These are phyloP conservation scores for Tyria jacobaeae DNA, from an alignment of 2,888 invertebrate species.

Conservation along the genomic window DNA sequence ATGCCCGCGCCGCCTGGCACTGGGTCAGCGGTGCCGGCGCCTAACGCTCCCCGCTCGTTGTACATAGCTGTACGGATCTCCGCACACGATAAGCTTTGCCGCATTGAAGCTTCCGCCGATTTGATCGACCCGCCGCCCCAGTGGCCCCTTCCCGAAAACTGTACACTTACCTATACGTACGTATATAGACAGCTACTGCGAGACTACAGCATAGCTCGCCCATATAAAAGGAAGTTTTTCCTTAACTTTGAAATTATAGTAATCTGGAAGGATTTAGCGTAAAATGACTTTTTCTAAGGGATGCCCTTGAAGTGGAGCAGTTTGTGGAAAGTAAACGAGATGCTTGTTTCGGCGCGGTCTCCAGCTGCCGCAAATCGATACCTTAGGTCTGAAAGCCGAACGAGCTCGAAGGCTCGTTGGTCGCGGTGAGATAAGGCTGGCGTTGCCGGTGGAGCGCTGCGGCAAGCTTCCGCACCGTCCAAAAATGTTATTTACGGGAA, in stretches of 20 bases:
- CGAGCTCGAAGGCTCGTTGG: conserved; percentile 51
- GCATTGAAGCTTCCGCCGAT: conserved; percentile 75
- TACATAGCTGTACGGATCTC: conserved; percentile 49
- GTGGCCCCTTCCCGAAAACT: conserved; percentile 62
- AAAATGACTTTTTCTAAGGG: conserved; percentile 24
- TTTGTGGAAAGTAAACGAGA: conserved; percentile 49
- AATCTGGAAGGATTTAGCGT: conserved; percentile 31
- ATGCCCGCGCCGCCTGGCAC: conserved; percentile 40
- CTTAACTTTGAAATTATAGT: conserved; percentile 23
- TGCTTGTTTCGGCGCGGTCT: conserved; percentile 62
- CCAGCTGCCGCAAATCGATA: conserved; percentile 81
- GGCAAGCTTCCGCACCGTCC: conserved; percentile 41
- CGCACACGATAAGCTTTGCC: conserved; percentile 68
- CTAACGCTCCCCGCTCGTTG: conserved; percentile 28
- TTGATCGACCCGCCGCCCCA: conserved; percentile 73
- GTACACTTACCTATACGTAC: conserved; percentile 54
- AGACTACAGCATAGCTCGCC: too few relatives aligned
- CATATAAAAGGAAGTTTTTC: conserved; percentile 25
- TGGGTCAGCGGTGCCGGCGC: conserved; percentile 52
- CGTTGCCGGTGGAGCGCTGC: conserved; percentile 27
- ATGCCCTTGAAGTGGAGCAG: conserved; percentile 35
- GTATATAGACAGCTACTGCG: too few relatives aligned
- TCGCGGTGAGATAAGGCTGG: conserved; percentile 45
- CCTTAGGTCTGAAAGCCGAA: conserved; percentile 68
- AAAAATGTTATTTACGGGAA: conserved; percentile 25